Percentiles rank a stretch among this genome's conserved stretches.
Conservation (phyloP, 2,113 vertebrate genomes). For the Haliaeetus leucogaster region DNA sequence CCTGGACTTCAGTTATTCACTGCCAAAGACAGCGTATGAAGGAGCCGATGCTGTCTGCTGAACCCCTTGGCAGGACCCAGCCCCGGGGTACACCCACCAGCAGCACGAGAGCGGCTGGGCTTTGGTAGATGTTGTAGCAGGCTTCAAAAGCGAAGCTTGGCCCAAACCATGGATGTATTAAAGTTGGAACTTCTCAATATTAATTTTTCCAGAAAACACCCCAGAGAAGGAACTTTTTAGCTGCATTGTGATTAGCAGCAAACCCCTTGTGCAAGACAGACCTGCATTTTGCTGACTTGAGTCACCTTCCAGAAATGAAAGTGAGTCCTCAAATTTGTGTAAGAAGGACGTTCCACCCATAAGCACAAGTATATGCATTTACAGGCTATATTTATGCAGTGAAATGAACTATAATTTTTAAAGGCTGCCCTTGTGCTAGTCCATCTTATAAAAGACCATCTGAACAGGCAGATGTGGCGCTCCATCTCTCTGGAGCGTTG, state of each 20-base stretch:
- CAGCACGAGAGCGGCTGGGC: neutral
- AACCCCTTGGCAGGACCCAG: neutral
- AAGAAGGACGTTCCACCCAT: neutral
- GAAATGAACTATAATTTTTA: neutral
- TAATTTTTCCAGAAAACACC: neutral
- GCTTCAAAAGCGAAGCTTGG: neutral
- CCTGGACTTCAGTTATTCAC: neutral
- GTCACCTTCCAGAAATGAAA: neutral
- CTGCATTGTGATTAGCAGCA: neutral
- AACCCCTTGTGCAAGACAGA: neutral
- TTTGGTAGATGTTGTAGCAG: neutral
- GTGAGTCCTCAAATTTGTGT: accelerated
- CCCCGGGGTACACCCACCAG: neutral
- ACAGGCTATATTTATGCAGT: neutral
- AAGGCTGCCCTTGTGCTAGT: neutral
- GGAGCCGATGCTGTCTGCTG: neutral
- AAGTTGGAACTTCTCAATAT: neutral
- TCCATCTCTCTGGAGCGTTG: neutral
- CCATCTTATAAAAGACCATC: neutral
- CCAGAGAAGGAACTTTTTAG: neutral
- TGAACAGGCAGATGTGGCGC: neutral
- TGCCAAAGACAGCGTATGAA: accelerated
- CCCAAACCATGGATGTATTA: neutral
- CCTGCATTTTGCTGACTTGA: neutral
- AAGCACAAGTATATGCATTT: neutral